A percentile compares a stretch with the other conserved stretches of the same genome.
Conservation (phyloP, 2,113 vertebrate species). For the Chaetorhynchus papuensis region DNA sequence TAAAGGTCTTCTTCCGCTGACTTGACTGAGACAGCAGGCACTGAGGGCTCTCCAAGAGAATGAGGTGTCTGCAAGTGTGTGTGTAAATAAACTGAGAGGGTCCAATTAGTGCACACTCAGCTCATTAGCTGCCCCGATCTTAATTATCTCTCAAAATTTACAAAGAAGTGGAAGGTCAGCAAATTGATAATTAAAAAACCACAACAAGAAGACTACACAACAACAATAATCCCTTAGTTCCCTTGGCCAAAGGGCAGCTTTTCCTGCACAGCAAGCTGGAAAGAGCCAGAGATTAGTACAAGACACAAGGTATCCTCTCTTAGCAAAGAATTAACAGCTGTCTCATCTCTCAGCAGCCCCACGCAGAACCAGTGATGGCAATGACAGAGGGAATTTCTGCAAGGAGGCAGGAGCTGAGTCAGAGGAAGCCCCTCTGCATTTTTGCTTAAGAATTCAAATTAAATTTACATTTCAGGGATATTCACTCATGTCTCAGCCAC, state of each 20-base stretch:
- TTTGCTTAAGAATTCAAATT: background rate
- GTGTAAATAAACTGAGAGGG: background rate
- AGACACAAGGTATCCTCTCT: background rate
- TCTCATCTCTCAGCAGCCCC: constrained; percentile 2
- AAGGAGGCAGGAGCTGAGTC: background rate
- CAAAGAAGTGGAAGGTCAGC: background rate
- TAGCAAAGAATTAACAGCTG: background rate
- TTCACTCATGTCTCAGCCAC: background rate
- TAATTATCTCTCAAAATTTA: background rate
- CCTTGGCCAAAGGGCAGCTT: background rate
- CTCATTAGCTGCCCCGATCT: background rate
- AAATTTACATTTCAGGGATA: background rate
- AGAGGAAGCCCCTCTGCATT: background rate
- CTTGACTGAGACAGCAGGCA: background rate
- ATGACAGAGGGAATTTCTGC: background rate
- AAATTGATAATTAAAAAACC: background rate
- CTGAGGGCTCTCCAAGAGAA: background rate
- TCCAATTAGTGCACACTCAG: background rate
- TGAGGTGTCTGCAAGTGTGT: background rate
- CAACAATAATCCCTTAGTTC: background rate
- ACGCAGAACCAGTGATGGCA: background rate
- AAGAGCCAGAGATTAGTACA: background rate
- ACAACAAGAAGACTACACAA: background rate
- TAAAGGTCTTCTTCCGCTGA: constrained; percentile 54
- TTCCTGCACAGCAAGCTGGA: background rate